Evolutionary conservation across 2,113 vertebrate species (phyloP).

Genomic region (Spizaetus ornatus): DNA sequence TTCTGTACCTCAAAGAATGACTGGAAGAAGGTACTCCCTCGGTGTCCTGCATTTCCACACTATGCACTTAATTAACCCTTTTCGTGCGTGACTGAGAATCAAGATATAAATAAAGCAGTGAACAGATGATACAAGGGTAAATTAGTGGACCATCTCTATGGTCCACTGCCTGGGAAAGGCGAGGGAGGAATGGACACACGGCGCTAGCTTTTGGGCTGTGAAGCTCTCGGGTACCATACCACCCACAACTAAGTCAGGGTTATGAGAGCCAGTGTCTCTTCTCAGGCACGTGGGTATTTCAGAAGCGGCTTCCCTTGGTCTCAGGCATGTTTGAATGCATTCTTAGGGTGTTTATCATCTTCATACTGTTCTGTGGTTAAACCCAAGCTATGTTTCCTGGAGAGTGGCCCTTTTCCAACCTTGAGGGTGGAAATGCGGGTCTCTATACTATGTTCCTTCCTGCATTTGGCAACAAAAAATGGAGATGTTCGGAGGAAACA

Average conservation of each 20-base stretch:
- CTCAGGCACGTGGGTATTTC: not conserved
- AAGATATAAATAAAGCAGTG: not conserved
- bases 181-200: not conserved
- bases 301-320: not conserved
- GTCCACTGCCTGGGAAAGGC: conserved; percentile 35
- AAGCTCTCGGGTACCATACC: not conserved
- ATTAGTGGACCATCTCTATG: not conserved
- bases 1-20: not conserved
- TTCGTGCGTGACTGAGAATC: not conserved
- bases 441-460: not conserved
- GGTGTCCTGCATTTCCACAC: not conserved
- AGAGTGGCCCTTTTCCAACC: not conserved
- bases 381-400: not conserved
- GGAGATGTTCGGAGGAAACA: conserved; percentile 12
- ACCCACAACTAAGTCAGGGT: not conserved
- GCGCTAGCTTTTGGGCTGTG: not conserved
- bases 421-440: not conserved
- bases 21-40: not conserved
- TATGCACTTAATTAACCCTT: conserved; percentile 20
- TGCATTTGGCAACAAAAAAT: not conserved
- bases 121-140: not conserved
- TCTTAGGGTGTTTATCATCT: not conserved
- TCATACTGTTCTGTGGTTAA: not conserved
- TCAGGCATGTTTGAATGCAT: not conserved
- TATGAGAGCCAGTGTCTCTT: not conserved